These are phyloP conservation scores for Drosophila lini DNA, from an alignment of 1,140 invertebrate species.

Conservation along the genomic window DNA sequence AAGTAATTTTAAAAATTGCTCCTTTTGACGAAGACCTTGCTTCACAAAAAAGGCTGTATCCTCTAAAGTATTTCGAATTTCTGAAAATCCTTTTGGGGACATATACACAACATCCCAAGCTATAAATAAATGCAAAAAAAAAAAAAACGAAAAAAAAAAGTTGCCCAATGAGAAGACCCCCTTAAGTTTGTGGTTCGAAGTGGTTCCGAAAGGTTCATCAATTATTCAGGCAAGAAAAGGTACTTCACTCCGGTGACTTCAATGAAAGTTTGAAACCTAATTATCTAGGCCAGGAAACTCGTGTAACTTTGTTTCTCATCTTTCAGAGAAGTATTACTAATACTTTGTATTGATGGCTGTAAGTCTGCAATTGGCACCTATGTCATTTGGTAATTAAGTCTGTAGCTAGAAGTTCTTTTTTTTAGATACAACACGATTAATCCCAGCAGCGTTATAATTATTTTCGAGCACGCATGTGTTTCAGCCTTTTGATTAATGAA, in stretches of 20 bases:
- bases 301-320: background rate
- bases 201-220: slow-evolving; percentile 17
- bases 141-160: too few species aligned
- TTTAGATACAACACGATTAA: slow-evolving; percentile 29
- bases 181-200: slow-evolving; percentile 4
- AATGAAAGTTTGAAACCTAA: slow-evolving; percentile 12
- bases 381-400: slow-evolving; percentile 50
- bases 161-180: too few species aligned
- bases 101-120: too few species aligned
- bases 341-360: background rate
- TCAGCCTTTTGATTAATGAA: slow-evolving; percentile 60
- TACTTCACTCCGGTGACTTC: background rate
- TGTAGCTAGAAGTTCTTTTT: background rate
- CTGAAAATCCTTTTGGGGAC: too few species aligned
- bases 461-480: slow-evolving; percentile 56
- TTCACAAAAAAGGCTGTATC: too few species aligned
- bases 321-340: background rate
- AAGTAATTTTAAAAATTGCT: too few species aligned
- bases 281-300: slow-evolving; percentile 6
- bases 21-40: too few species aligned
- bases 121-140: too few species aligned
- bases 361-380: slow-evolving; percentile 50
- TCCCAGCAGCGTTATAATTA: slow-evolving; percentile 66
- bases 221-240: slow-evolving; percentile 24
- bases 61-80: too few species aligned